phyloP scores from a whole-genome alignment of 2,113 vertebrate genomes.

The Mormoops blainvillei region DNA sequence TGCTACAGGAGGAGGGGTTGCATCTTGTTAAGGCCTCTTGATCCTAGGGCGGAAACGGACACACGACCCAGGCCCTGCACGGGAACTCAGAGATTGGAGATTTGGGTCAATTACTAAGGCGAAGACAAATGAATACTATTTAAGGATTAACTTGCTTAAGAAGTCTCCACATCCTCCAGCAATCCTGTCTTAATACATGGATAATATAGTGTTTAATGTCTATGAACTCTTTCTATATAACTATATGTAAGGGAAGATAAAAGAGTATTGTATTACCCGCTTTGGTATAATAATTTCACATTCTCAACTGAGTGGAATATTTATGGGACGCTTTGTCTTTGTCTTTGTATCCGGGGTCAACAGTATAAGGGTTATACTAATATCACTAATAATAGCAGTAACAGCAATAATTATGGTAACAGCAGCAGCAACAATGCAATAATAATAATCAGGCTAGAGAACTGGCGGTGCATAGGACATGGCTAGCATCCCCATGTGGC shows the following conservation, averaged over 20 bases:
- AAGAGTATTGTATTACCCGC: rapidly evolving
- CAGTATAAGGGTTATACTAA: neutral
- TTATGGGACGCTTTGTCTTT: neutral
- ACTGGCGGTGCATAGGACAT: rapidly evolving
- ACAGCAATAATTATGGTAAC: no score
- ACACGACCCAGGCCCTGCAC: neutral
- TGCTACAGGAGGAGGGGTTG: neutral
- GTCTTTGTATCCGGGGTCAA: neutral
- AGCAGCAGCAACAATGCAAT: no score
- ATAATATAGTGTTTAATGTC: neutral
- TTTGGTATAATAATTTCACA: neutral
- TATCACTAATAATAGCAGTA: no score
- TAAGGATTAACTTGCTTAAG: neutral
- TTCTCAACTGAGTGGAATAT: neutral
- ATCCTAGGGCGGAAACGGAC: neutral
- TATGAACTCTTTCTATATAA: neutral
- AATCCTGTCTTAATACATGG: neutral
- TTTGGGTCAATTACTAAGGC: neutral
- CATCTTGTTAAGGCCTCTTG: neutral
- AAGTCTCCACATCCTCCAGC: neutral
- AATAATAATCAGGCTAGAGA: neutral
- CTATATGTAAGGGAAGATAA: neutral
- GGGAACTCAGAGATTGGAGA: neutral
- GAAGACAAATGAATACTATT: neutral
- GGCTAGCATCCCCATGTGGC: neutral